These are phyloP conservation scores for Morpho deidamia DNA, from an alignment of 2,888 invertebrate species.

Conservation along the genomic window DNA sequence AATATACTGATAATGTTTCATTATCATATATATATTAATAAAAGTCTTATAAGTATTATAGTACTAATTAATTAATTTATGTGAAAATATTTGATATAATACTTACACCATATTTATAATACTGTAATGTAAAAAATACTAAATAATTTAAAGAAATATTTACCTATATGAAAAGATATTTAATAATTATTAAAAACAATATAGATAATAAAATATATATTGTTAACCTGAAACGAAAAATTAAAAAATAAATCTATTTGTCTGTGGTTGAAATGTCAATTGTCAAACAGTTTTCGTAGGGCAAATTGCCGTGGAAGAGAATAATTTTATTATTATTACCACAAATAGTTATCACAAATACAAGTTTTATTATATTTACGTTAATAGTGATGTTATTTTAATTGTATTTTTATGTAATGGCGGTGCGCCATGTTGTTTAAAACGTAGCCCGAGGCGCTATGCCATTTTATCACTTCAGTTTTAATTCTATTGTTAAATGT, in stretches of 20 bases:
- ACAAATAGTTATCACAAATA: slow-evolving; percentile 3
- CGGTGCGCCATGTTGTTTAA: slow-evolving; percentile 20
- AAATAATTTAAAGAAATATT: too few species aligned
- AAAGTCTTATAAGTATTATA: too few species aligned
- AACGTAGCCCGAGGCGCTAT: slow-evolving; percentile 28
- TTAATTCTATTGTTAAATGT: slow-evolving; percentile 29
- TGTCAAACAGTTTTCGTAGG: slow-evolving; percentile 30
- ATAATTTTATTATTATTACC: slow-evolving; percentile 10
- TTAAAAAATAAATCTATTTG: slow-evolving; percentile 1
- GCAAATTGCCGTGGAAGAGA: slow-evolving; percentile 22
- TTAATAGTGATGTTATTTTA: slow-evolving; percentile 7
- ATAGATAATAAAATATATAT: too few species aligned
- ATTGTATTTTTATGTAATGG: slow-evolving; percentile 3
- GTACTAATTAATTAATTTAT: too few species aligned
- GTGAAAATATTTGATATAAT: neutral
- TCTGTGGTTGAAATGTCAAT: slow-evolving; percentile 25
- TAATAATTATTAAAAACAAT: too few species aligned
- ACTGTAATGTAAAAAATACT: too few species aligned
- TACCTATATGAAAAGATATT: too few species aligned
- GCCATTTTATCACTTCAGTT: slow-evolving; percentile 37
- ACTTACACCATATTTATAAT: neutral
- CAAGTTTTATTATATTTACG: slow-evolving; percentile 1
- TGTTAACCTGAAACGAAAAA: neutral
- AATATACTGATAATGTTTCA: too few species aligned
- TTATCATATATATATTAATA: too few species aligned